Base-by-base conservation (phyloP, 1,140 invertebrate genomes). In the Solenopsis fugax region DNA sequence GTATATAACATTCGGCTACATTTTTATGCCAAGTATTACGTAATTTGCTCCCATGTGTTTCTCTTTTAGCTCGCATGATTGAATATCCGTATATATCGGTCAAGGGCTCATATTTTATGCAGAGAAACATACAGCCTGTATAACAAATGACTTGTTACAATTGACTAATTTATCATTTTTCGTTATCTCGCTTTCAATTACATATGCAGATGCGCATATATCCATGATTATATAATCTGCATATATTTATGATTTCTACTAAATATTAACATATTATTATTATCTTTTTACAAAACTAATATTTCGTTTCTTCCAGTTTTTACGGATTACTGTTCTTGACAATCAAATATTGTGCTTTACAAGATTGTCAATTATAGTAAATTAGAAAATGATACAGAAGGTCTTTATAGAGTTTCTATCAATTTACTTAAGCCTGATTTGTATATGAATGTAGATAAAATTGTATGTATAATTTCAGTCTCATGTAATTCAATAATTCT, bases 91-190 rank as follows among this genome's bases (percentile, higher is more conserved):
- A n/a, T 4, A 48, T 72, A 45, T 73, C 54, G 41, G 67, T 84
- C 67, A 84, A 60, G 69, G 18, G 10, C 24, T 71, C 16, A 50
- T 73, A 84, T 60, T 48, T 84, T 73, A 73, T 60, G 18, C 48
- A 60, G 9, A 58, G 16, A 82, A 82, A 73, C 24, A 0, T 34
- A 45, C 16, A 6, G 0, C n/a, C n/a, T 54, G 1, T 67, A 5
- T 10, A 73, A 73, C 54, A 60, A 73, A 73, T 6, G 54, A 60
- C 18, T 48, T 48, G 41, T 72, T 58, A 41, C 54, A 82, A 69
- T 16, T 21, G 16, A 73, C 45, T 50, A 34, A 82, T 73, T 84
- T 72, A 18, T 60, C 41, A 82, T 13, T 73, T 60, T 60, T 3
- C n/a, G n/a, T 72, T 82, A 58, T 82, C 41, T 52, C 18, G 13